Percentiles rank a stretch among this genome's conserved stretches.
Evolutionary conservation across 35 echinoderm and acorn worm genomes (phyloP).

Genomic region (Acanthaster planci): DNA sequence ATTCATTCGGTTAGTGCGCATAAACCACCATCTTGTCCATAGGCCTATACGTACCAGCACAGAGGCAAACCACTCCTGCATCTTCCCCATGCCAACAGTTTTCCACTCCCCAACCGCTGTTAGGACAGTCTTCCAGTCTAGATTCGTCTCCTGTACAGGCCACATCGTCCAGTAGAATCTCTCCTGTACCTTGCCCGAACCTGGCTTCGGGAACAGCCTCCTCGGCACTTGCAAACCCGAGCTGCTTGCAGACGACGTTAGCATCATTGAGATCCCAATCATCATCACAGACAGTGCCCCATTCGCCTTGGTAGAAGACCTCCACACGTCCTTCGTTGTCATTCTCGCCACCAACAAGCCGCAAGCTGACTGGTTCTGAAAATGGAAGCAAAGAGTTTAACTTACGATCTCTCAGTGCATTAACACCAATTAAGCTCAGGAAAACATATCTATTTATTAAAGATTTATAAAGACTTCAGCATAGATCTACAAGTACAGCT

Average conservation of each 20-base stretch:
- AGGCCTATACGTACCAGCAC: too few relatives aligned
- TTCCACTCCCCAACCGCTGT: conserved; percentile 38
- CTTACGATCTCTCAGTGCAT: too few relatives aligned
- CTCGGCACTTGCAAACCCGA: neutral
- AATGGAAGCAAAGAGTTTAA: too few relatives aligned
- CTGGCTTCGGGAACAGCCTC: neutral
- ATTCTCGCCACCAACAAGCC: neutral
- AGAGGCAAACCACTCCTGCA: conserved; percentile 42
- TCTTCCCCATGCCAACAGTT: conserved; percentile 53
- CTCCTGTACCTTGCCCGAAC: neutral
- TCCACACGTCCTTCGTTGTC: neutral
- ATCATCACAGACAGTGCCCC: conserved; percentile 22
- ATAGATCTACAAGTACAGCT: too few relatives aligned
- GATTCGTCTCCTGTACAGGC: conserved; percentile 34
- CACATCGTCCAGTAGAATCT: conserved; percentile 53
- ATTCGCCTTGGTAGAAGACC: neutral
- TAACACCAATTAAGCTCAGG: too few relatives aligned
- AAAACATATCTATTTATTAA: too few relatives aligned
- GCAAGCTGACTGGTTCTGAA: neutral
- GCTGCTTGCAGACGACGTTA: neutral
- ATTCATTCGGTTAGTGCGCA: too few relatives aligned
- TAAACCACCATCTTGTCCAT: too few relatives aligned
- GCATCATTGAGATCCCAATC: neutral
- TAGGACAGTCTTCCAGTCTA: conserved; percentile 35
- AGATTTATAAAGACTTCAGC: too few relatives aligned